Evolutionary conservation across 2,113 vertebrate species (phyloP).

Genomic region (Otocyon megalotis): DNA sequence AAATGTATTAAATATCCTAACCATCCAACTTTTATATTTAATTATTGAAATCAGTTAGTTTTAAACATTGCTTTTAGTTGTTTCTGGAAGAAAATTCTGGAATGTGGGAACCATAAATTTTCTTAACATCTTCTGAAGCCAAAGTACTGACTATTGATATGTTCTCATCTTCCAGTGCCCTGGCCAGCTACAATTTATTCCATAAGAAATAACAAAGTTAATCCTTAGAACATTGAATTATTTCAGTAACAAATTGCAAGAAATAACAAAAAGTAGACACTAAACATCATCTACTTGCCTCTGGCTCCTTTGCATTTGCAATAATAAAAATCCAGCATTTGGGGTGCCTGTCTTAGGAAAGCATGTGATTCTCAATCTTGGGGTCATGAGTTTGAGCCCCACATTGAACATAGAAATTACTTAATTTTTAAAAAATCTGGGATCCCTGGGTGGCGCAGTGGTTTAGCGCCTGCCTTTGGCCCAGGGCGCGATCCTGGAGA

Average conservation of each 20-base stretch:
- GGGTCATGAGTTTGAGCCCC: background rate
- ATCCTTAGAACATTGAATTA: background rate
- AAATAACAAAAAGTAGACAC: background rate
- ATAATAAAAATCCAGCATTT: background rate
- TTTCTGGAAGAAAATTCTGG: background rate
- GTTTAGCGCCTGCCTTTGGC: too few species aligned
- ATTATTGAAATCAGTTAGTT: background rate
- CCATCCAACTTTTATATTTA: background rate
- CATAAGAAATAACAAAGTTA: background rate
- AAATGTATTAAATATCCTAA: background rate
- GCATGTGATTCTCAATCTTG: background rate
- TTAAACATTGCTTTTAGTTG: background rate
- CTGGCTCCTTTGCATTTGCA: background rate
- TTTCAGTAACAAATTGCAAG: background rate
- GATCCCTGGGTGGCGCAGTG: too few species aligned
- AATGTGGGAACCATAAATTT: background rate
- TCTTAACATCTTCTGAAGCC: background rate
- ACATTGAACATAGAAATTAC: background rate
- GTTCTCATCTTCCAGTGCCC: background rate
- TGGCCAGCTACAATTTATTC: background rate
- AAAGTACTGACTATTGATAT: background rate
- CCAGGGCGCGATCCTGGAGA: too few species aligned
- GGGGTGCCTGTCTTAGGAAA: background rate
- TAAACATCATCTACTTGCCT: background rate
- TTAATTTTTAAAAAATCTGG: background rate